Evolutionary conservation across 2,113 vertebrate species (phyloP).

Genomic region (Alosa alosa): DNA sequence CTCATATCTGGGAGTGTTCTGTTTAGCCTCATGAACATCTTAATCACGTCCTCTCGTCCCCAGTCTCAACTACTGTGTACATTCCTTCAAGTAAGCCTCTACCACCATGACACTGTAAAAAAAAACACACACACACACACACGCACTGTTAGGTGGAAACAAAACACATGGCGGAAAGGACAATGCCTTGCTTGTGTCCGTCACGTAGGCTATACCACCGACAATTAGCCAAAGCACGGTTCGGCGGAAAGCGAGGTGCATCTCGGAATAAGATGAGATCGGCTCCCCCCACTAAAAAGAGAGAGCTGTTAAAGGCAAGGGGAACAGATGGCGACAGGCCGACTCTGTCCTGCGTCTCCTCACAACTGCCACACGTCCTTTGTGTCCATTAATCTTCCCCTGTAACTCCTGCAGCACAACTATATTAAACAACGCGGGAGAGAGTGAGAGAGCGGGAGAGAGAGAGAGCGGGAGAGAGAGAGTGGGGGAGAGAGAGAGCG

Average conservation of each 20-base stretch:
- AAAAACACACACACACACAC: slow-evolving; percentile 18
- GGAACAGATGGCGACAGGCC: slow-evolving; percentile 96
- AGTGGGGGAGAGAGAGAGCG: not conserved
- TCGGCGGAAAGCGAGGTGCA: not conserved
- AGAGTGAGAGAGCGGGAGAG: slow-evolving; percentile 66
- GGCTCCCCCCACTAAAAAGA: slow-evolving; percentile 40
- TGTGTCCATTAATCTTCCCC: slow-evolving; percentile 98
- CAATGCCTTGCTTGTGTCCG: slow-evolving; percentile 67
- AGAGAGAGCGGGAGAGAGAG: slow-evolving; percentile 10
- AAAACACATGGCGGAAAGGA: slow-evolving; percentile 61
- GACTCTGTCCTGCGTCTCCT: slow-evolving; percentile 86
- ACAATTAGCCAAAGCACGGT: not conserved
- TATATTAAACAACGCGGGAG: slow-evolving; percentile 87
- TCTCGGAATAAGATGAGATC: not conserved
- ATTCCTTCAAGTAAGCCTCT: not conserved
- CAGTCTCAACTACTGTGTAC: not conserved
- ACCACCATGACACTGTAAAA: not conserved
- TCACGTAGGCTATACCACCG: not conserved
- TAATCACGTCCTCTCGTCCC: slow-evolving; percentile 72
- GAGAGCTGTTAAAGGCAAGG: slow-evolving; percentile 84
- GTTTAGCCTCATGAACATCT: slow-evolving; percentile 77
- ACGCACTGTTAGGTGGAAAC: slow-evolving; percentile 29
- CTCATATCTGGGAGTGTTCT: slow-evolving; percentile 71
- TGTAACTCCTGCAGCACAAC: slow-evolving; percentile 91
- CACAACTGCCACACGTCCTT: slow-evolving; percentile 89